These are phyloP conservation scores for Galleria mellonella DNA, from an alignment of 1,140 invertebrate species.

Conservation along the genomic window DNA sequence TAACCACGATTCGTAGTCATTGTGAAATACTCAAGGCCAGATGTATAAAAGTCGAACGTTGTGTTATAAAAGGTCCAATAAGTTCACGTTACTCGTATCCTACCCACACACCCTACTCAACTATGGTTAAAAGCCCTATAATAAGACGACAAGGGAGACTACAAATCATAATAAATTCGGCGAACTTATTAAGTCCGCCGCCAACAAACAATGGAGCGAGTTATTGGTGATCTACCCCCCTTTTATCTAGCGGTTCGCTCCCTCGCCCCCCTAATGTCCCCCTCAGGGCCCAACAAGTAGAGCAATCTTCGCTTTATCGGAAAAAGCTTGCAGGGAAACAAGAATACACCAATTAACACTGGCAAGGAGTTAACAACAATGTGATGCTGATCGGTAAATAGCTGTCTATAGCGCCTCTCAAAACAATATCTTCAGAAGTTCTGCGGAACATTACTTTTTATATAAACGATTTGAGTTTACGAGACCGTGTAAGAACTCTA, in stretches of 20 bases:
- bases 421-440: too few relatives aligned
- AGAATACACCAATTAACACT: slow-evolving; percentile 55
- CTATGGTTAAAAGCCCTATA: slow-evolving; percentile 42
- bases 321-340: slow-evolving; percentile 47
- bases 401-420: too few relatives aligned
- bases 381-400: slow-evolving; percentile 1
- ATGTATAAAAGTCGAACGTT: too few relatives aligned
- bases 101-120: slow-evolving; percentile 18
- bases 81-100: slow-evolving; percentile 12
- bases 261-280: slow-evolving; percentile 17
- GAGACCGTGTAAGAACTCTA: too few relatives aligned
- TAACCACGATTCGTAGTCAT: too few relatives aligned
- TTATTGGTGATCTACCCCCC: slow-evolving; percentile 65
- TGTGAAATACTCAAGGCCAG: too few relatives aligned
- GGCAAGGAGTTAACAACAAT: slow-evolving; percentile 27
- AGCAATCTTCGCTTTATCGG: slow-evolving; percentile 53
- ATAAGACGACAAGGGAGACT: slow-evolving; percentile 53
- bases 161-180: slow-evolving; percentile 68
- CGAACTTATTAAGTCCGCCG: slow-evolving; percentile 68
- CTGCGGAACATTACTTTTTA: too few relatives aligned
- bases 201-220: slow-evolving; percentile 68
- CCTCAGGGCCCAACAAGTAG: slow-evolving; percentile 35
- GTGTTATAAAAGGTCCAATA: slow-evolving; percentile 25
- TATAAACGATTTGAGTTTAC: too few relatives aligned
- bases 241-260: slow-evolving; percentile 42